Conservation (phyloP, 2,797 vertebrate species). For the Monodelphis domestica region DNA sequence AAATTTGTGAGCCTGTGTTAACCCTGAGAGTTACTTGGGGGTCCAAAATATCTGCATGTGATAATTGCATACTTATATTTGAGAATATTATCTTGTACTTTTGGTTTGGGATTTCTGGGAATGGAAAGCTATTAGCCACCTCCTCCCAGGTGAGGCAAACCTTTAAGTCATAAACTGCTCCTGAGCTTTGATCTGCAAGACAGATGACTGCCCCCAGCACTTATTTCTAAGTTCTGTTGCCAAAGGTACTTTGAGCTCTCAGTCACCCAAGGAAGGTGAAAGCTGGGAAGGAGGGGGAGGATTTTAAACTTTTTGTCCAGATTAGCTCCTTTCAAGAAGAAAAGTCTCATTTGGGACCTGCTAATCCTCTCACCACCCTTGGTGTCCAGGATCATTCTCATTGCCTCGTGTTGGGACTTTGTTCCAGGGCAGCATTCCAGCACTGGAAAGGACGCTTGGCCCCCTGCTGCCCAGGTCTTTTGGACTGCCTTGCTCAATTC, state of each 20-base stretch:
- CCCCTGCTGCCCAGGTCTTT: constrained; percentile 10
- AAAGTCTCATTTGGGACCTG: constrained; percentile 73
- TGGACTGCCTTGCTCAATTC: constrained; percentile 42
- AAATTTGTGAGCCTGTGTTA: constrained; percentile 17
- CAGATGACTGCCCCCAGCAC: constrained; percentile 12
- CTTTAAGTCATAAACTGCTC: constrained; percentile 30
- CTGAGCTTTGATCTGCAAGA: constrained; percentile 56
- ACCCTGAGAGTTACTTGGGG: constrained; percentile 38
- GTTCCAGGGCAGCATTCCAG: constrained; percentile 36
- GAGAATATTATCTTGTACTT: constrained; percentile 48
- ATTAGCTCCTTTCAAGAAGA: constrained; percentile 74
- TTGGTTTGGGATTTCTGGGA: constrained; percentile 11
- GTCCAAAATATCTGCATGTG: constrained; percentile 30
- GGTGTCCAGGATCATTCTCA: background rate
- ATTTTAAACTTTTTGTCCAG: constrained; percentile 58
- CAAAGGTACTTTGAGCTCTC: constrained; percentile 67
- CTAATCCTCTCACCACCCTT: constrained; percentile 67
- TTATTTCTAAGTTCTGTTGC: constrained; percentile 43
- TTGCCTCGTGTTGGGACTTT: constrained; percentile 71
- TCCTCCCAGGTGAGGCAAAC: constrained; percentile 37
- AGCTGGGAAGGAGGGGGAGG: background rate
- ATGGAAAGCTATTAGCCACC: constrained; percentile 5
- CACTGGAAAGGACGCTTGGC: constrained; percentile 30
- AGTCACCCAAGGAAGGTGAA: constrained; percentile 39
- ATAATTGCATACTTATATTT: constrained; percentile 54